phyloP scores from a whole-genome alignment of 2,888 invertebrate species.

The Morinoia aosen region DNA sequence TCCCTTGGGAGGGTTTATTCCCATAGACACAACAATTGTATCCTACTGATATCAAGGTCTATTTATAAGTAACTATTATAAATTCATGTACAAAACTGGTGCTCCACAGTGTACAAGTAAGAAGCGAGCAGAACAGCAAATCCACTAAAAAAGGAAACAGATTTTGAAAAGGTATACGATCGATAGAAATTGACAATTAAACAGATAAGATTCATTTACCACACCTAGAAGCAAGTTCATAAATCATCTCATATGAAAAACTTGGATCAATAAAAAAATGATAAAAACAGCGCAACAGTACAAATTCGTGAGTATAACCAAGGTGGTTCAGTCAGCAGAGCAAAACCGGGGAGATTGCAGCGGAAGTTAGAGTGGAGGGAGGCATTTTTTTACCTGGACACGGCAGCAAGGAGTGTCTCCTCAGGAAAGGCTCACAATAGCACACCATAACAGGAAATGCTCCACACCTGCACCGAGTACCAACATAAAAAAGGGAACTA shows the following conservation, averaged over 20 bases:
- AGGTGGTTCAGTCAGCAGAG: not conserved
- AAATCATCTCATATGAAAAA: not conserved
- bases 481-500: not conserved
- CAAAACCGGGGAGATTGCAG: not conserved
- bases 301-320: not conserved
- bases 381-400: not conserved
- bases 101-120: not conserved
- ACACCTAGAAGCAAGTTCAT: not conserved
- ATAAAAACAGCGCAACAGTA: not conserved
- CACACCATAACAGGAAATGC: constrained; percentile 10
- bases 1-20: no score
- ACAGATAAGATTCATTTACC: not conserved
- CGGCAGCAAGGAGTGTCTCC: not conserved
- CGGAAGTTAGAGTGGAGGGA: not conserved
- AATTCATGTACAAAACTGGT: not conserved
- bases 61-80: not conserved
- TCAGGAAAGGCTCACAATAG: not conserved
- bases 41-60: no score
- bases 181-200: not conserved
- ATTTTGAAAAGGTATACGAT: not conserved
- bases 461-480: not conserved
- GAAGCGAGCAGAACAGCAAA: not conserved
- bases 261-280: not conserved
- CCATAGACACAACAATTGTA: no score
- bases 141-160: not conserved